A percentile compares a stretch with the other conserved stretches of the same genome.
These are phyloP conservation scores for Battus philenor DNA, from an alignment of 1,140 invertebrate species.

Conservation along the genomic window DNA sequence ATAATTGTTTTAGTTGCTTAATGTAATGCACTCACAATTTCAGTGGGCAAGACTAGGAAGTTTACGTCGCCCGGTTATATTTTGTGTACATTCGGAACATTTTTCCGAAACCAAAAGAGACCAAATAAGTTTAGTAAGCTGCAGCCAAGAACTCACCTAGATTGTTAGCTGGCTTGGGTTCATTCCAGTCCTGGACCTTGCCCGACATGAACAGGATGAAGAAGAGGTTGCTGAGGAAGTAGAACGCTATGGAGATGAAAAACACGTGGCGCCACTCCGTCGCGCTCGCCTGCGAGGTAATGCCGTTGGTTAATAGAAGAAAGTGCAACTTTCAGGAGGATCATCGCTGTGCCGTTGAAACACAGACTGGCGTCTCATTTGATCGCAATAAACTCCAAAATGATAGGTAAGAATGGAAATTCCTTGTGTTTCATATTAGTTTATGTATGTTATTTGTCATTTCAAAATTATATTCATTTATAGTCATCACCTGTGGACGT, in stretches of 20 bases:
- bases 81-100: too few species aligned
- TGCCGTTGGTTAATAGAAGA: not conserved
- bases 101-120: not conserved
- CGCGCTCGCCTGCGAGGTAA: slow-evolving; percentile 62
- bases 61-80: not conserved
- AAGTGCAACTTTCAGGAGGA: not conserved
- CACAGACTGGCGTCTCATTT: too few species aligned
- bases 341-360: too few species aligned
- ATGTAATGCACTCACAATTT: not conserved
- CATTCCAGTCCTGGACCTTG: slow-evolving; percentile 81
- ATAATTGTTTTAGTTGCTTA: not conserved
- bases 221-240: slow-evolving; percentile 81
- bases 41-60: not conserved
- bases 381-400: too few species aligned
- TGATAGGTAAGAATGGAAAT: too few species aligned
- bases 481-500: too few species aligned
- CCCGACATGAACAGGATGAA: slow-evolving; percentile 82
- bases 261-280: slow-evolving; percentile 85
- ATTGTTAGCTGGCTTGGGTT: slow-evolving; percentile 37
- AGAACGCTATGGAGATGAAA: slow-evolving; percentile 81
- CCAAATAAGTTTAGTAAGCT: not conserved
- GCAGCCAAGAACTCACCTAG: not conserved
- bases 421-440: too few species aligned
- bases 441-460: too few species aligned
- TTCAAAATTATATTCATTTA: too few species aligned